These are phyloP conservation scores for Odontamblyopus rebecca DNA, from an alignment of 2,797 vertebrate genomes.

Conservation along the genomic window DNA sequence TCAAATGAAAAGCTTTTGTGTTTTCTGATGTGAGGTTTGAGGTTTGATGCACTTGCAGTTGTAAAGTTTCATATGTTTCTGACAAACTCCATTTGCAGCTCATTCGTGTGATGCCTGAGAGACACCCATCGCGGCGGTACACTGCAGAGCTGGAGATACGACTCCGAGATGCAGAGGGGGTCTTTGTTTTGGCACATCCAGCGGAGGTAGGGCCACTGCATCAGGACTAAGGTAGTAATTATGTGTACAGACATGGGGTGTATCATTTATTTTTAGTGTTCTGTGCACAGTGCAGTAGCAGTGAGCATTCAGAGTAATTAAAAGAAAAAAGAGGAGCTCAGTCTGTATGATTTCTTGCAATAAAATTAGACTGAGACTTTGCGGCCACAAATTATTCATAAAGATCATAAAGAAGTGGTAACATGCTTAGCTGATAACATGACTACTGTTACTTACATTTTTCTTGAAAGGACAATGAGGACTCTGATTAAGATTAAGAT, in stretches of 20 bases:
- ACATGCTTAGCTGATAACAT: no score
- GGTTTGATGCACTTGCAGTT: background rate
- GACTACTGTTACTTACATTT: no score
- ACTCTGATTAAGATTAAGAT: no score
- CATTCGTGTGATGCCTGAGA: constrained; percentile 66
- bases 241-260: background rate
- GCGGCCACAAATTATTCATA: no score
- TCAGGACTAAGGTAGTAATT: background rate
- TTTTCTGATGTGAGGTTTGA: background rate
- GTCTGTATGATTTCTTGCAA: no score
- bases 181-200: constrained; percentile 58
- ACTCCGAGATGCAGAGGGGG: constrained; percentile 56
- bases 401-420: no score
- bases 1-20: background rate
- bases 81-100: constrained; percentile 51
- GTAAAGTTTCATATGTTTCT: background rate
- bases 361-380: no score
- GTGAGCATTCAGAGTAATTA: no score
- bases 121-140: constrained; percentile 75
- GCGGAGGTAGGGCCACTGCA: constrained; percentile 55
- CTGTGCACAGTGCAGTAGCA: no score
- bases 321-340: no score
- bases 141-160: constrained; percentile 62
- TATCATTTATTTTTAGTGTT: no score
- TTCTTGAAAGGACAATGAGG: no score